Percentiles rank a stretch among this genome's conserved stretches.
Evolutionary conservation across 2,113 vertebrate species (phyloP).

Genomic region (Acrocephalus arundinaceus): DNA sequence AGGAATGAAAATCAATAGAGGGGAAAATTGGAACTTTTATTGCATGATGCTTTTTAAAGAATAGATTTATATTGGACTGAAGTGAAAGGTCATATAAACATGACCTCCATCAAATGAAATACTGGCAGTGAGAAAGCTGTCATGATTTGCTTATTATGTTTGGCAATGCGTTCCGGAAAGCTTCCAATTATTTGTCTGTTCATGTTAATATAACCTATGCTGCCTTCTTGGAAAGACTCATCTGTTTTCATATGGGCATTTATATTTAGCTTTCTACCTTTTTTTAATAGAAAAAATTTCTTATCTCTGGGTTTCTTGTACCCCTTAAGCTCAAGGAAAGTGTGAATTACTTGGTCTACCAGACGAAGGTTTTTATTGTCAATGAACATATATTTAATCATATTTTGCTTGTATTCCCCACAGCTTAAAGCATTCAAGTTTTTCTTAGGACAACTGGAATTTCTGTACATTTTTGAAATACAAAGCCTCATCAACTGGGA

Average conservation of each 20-base stretch:
- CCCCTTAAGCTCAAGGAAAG: not conserved
- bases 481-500: not conserved
- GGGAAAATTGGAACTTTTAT: not conserved
- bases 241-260: not conserved
- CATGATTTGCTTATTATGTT: not conserved
- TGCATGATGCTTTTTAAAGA: not conserved
- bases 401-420: not conserved
- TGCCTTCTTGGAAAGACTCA: not conserved
- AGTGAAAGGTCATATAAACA: not conserved
- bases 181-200: not conserved
- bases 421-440: not conserved
- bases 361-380: not conserved
- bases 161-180: not conserved
- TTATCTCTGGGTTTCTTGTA: not conserved
- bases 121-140: not conserved
- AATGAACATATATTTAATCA: not conserved
- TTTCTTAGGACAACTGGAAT: not conserved
- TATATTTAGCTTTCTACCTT: not conserved
- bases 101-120: not conserved
- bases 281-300: not conserved
- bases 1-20: not conserved
- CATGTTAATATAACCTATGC: not conserved
- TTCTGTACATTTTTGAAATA: not conserved
- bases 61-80: not conserved
- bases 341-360: rapidly evolving